These are phyloP conservation scores for Melanotaenia duboulayi DNA, from an alignment of 2,113 vertebrate genomes.

Conservation along the genomic window DNA sequence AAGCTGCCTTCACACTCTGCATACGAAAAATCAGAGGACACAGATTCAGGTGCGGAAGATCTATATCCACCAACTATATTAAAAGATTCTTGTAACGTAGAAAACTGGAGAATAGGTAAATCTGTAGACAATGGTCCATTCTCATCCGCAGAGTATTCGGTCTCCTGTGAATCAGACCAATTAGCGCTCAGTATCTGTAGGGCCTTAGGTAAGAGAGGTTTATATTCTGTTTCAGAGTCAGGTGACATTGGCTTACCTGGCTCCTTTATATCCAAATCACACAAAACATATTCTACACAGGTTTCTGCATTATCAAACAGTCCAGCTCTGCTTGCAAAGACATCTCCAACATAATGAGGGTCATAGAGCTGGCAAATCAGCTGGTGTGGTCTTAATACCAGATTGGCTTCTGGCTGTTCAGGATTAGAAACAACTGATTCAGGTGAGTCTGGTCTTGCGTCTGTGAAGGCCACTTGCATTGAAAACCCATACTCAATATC, in stretches of 20 bases:
- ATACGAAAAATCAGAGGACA: conserved; percentile 30
- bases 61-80: conserved; percentile 8
- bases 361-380: conserved; percentile 70
- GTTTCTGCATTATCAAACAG: not conserved
- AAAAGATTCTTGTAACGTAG: too few relatives aligned
- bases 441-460: conserved; percentile 28
- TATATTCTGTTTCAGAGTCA: conserved; percentile 39
- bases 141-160: not conserved
- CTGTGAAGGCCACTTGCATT: conserved; percentile 1
- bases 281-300: not conserved
- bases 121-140: conserved; percentile 20
- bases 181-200: not conserved
- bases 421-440: conserved; percentile 18
- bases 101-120: conserved; percentile 50
- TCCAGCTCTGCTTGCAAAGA: conserved; percentile 27
- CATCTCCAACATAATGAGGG: conserved; percentile 64
- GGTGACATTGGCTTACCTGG: not conserved
- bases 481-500: conserved; percentile 34
- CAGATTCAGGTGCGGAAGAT: conserved; percentile 50
- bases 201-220: not conserved
- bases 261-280: conserved; percentile 6
- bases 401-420: conserved; percentile 2
- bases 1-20: conserved; percentile 20
- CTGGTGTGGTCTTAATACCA: conserved; percentile 28
- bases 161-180: too few relatives aligned